Percentiles rank a stretch among this genome's conserved stretches.
Conservation (phyloP, 2,797 vertebrate species). For the Mallotus villosus region DNA sequence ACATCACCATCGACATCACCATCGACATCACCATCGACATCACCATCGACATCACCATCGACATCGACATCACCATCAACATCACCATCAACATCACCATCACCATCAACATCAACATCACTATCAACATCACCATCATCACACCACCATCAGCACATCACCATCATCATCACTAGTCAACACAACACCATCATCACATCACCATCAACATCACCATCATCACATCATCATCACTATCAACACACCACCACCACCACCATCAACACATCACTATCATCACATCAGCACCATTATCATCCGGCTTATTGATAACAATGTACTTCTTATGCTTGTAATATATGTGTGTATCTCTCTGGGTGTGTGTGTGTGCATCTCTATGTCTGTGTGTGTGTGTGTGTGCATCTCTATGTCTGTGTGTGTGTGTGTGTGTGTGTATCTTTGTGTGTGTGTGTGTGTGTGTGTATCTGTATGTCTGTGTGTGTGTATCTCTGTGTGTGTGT, state of each 20-base stretch:
- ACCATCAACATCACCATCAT: constrained; percentile 37
- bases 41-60: constrained; percentile 47
- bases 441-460: no score
- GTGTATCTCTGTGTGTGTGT: no score
- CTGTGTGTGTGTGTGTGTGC: background rate
- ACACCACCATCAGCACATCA: no score
- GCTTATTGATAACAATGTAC: no score
- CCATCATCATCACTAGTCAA: no score
- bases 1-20: no score
- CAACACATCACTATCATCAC: no score
- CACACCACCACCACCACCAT: no score
- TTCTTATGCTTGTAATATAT: constrained; percentile 27
- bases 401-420: background rate
- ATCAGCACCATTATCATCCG: no score
- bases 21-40: constrained; percentile 54
- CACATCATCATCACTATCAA: no score
- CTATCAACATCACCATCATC: no score
- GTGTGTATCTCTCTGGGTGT: constrained; percentile 12
- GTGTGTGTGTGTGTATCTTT: no score
- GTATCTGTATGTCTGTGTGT: background rate
- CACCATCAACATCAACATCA: background rate
- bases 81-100: background rate
- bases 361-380: background rate
- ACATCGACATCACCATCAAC: background rate
- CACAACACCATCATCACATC: constrained; percentile 86